Evolutionary conservation across 2,797 vertebrate genomes (phyloP).

Genomic region (Vireo griseus): DNA sequence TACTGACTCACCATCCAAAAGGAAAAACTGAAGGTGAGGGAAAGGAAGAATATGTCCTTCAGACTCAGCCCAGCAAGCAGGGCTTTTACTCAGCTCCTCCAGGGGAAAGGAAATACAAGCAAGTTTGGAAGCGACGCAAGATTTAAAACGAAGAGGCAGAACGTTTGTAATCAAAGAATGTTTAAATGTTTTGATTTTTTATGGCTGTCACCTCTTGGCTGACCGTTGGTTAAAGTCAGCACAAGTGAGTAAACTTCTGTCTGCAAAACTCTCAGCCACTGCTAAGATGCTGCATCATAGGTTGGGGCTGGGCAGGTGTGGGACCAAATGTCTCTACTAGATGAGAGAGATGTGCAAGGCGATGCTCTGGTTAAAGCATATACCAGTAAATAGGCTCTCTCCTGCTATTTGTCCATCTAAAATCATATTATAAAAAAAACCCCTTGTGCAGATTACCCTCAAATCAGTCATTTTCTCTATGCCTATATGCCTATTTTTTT

Average conservation of each 20-base stretch:
- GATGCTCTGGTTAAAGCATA: not conserved
- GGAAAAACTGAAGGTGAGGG: not conserved
- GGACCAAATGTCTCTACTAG: conserved; percentile 18
- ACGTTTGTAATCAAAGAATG: not conserved
- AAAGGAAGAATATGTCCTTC: not conserved
- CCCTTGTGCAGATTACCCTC: not conserved
- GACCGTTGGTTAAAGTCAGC: not conserved
- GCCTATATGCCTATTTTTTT: not conserved
- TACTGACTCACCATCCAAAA: not conserved
- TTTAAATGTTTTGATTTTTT: not conserved
- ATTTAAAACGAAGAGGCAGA: not conserved
- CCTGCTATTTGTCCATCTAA: not conserved
- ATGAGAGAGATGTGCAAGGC: not conserved
- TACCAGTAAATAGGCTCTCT: not conserved
- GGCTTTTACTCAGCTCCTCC: not conserved
- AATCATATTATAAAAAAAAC: not conserved
- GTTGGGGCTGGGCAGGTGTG: not conserved
- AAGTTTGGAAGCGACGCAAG: not conserved
- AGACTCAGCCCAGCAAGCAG: not conserved
- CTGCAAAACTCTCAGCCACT: not conserved
- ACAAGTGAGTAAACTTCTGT: rapidly evolving
- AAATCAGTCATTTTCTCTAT: not conserved
- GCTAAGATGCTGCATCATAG: not conserved
- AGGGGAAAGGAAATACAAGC: not conserved
- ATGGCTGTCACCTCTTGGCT: not conserved